Base-by-base conservation (phyloP, 1,140 invertebrate genomes). In the Drosophila tsacasi region DNA sequence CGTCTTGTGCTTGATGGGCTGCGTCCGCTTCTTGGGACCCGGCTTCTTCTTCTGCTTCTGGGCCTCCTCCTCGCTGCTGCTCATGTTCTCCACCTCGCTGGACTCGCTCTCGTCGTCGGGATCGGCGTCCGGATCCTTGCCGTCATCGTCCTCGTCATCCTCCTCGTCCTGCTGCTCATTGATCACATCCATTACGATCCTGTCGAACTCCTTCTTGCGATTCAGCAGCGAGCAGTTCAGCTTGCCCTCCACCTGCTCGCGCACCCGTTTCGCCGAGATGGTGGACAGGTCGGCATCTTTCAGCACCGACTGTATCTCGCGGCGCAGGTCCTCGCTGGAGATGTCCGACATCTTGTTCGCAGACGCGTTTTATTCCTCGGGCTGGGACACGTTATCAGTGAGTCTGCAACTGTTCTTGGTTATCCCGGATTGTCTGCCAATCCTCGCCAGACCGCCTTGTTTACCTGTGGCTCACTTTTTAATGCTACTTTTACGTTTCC, bases 181-280 rank as follows among this genome's bases (percentile, higher is more conserved):
- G 39, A 92, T 92, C 13, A 92, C 89, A 47, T 92, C 96, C 96
- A 98, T 97, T 0, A 98, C 96, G 42, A 98, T 93, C 76, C 96
- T 95, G 81, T 98, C 97, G 30, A 98, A 96, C 92, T 97, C 95
- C 92, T 97, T 97, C 93, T 97, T 97, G 81, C 96, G 96, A 54
- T 91, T 94, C 27, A 95, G 93, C 15, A 99, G 94, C 81, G 98
- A 97, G 64, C 95, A 94, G 44, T 96, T 96, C 13, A 98, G 94
- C 90, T 97, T 96, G 69, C 96, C 95, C 93, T 99, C 97, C 64
- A 98, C 94, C 89, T 97, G 95, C 93, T 97, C 96, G 32, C 97
- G 95, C n/a, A 99, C 97, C 93, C 98, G 97, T 86, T 98, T 99
- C 2, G 97, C 96, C 13, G 97, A 97, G 80, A 97, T 96, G 39